phyloP scores from a whole-genome alignment of 92 coral and sea anemone species.

The Diadumene lineata region DNA sequence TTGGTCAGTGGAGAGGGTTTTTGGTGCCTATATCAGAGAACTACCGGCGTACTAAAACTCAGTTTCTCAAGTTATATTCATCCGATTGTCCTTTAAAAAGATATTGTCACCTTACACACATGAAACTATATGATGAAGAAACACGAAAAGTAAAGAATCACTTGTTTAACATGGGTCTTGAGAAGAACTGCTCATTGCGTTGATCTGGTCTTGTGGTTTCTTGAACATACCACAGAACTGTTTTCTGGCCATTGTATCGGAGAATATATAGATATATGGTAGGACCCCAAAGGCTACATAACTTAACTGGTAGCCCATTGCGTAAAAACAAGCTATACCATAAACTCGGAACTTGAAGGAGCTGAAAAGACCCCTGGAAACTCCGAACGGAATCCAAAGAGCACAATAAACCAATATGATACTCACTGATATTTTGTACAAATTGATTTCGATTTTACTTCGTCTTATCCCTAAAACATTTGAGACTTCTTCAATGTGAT shows the following conservation, averaged over 20 bases:
- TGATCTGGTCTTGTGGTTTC: too few relatives aligned
- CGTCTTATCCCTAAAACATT: not conserved
- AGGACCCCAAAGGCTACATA: slow-evolving; percentile 1
- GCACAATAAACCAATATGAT: not conserved
- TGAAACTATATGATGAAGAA: too few relatives aligned
- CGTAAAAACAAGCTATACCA: not conserved
- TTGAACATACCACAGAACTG: slow-evolving; percentile 14
- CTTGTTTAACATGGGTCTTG: too few relatives aligned
- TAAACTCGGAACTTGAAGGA: not conserved
- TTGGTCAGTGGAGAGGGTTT: too few relatives aligned
- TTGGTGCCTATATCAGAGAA: too few relatives aligned
- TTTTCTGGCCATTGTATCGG: slow-evolving; percentile 3
- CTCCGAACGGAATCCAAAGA: slow-evolving; percentile 4
- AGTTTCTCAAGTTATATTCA: too few relatives aligned
- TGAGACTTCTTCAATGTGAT: not conserved
- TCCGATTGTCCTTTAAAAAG: too few relatives aligned
- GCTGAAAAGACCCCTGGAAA: not conserved
- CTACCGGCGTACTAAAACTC: too few relatives aligned
- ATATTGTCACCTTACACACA: too few relatives aligned
- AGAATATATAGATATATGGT: slow-evolving; percentile 8
- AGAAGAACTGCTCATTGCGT: too few relatives aligned
- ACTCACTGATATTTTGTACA: not conserved
- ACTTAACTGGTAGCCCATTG: not conserved
- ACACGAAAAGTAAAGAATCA: too few relatives aligned
- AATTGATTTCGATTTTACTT: slow-evolving; percentile 1